These are phyloP conservation scores for Formica aserva DNA, from an alignment of 2,888 invertebrate genomes.

Conservation along the genomic window DNA sequence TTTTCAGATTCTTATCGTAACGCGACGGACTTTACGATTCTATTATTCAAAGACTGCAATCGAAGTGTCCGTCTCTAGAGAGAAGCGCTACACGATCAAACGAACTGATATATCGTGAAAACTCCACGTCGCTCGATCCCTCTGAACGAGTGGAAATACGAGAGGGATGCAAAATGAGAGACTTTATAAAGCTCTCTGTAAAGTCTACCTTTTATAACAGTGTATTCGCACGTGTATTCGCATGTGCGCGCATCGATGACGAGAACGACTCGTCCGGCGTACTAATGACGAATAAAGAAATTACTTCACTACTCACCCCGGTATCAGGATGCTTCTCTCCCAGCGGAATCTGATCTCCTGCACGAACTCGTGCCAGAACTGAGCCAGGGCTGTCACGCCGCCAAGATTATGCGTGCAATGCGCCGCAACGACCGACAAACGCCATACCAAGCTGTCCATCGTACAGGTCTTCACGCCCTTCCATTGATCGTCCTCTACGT, in stretches of 20 bases:
- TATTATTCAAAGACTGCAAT: slow-evolving; percentile 35
- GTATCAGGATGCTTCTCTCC: slow-evolving; percentile 92
- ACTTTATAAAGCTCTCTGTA: neutral
- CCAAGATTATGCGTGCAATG: slow-evolving; percentile 92
- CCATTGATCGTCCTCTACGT: slow-evolving; percentile 82
- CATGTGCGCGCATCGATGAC: slow-evolving; percentile 14
- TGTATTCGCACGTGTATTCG: slow-evolving; percentile 33
- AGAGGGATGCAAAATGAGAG: neutral
- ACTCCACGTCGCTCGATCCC: neutral
- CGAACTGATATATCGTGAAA: slow-evolving; percentile 16
- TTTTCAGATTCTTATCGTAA: neutral
- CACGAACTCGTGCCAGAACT: slow-evolving; percentile 97
- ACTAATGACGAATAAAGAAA: slow-evolving; percentile 63
- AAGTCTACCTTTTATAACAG: slow-evolving; percentile 42
- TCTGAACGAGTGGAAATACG: neutral
- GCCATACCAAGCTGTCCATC: slow-evolving; percentile 92
- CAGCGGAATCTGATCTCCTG: slow-evolving; percentile 96
- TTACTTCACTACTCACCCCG: slow-evolving; percentile 91
- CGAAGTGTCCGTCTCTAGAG: slow-evolving; percentile 21
- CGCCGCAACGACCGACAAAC: slow-evolving; percentile 91
- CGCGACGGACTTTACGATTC: slow-evolving; percentile 14
- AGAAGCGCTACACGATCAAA: slow-evolving; percentile 7
- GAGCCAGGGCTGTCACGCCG: slow-evolving; percentile 91
- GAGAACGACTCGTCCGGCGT: slow-evolving; percentile 44
- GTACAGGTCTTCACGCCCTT: slow-evolving; percentile 91